phyloP scores from a whole-genome alignment of 1,140 invertebrate species.

The Sinella curviseta region DNA sequence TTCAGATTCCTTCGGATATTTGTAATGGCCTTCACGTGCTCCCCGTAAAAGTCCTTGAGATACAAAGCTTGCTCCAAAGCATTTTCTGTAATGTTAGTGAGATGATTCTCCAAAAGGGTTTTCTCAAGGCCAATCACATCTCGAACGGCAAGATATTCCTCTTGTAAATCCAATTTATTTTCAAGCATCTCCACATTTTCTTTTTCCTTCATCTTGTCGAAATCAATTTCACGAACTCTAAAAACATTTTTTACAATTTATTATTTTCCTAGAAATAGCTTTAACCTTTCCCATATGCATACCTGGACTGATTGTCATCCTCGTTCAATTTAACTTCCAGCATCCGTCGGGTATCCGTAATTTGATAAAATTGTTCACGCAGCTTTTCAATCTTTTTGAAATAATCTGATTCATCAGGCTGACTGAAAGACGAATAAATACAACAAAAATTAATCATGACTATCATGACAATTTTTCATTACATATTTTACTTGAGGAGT shows the following conservation, averaged over 20 bases:
- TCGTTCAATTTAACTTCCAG: slow-evolving; percentile 43
- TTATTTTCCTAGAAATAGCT: too few species aligned
- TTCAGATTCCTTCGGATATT: slow-evolving; percentile 34
- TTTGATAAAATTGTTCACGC: slow-evolving; percentile 36
- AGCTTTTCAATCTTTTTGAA: slow-evolving; percentile 38
- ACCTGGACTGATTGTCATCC: slow-evolving; percentile 29
- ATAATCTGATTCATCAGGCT: slow-evolving; percentile 39
- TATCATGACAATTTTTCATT: too few species aligned
- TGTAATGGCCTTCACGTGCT: slow-evolving; percentile 30
- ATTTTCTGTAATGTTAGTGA: slow-evolving; percentile 31
- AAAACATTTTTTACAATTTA: background rate
- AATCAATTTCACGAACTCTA: slow-evolving; percentile 40
- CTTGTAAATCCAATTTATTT: slow-evolving; percentile 31
- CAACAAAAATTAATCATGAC: background rate
- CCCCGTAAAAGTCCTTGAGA: slow-evolving; percentile 37
- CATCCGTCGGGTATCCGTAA: slow-evolving; percentile 30
- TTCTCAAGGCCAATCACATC: slow-evolving; percentile 38
- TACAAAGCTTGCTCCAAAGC: slow-evolving; percentile 32
- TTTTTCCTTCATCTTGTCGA: slow-evolving; percentile 38
- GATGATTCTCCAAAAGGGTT: slow-evolving; percentile 39
- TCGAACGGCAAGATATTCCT: slow-evolving; percentile 35
- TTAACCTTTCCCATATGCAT: too few species aligned
- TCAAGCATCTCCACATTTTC: slow-evolving; percentile 36
- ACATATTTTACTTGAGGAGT: too few species aligned
- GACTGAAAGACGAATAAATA: slow-evolving; percentile 24